phyloP scores from a whole-genome alignment of 2,888 invertebrate genomes.

The Tricholauxania praeusta region DNA sequence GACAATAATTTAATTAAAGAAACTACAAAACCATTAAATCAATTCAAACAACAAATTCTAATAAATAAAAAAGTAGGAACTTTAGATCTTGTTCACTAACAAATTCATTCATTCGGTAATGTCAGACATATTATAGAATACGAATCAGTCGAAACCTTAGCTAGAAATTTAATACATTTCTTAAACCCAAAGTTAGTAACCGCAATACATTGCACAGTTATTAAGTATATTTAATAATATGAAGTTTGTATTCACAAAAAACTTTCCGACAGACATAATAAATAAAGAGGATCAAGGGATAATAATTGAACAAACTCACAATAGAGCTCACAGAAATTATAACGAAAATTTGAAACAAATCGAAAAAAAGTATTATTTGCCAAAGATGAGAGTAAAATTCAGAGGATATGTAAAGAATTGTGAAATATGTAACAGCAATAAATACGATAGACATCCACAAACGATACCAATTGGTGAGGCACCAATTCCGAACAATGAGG shows the following conservation, averaged over 20 bases:
- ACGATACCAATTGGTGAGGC: too few relatives aligned
- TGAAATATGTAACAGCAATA: slow-evolving; percentile 37
- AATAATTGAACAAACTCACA: too few relatives aligned
- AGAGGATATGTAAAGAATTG: slow-evolving; percentile 36
- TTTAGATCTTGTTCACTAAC: neutral
- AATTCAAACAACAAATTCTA: too few relatives aligned
- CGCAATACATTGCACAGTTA: slow-evolving; percentile 2
- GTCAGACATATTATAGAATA: slow-evolving; percentile 10
- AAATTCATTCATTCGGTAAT: neutral
- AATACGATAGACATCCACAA: too few relatives aligned
- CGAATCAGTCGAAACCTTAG: neutral
- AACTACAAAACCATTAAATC: too few relatives aligned
- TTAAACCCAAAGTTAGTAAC: neutral
- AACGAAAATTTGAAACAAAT: slow-evolving; percentile 38
- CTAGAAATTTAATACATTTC: neutral
- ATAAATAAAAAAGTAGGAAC: too few relatives aligned
- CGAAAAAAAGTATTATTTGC: too few relatives aligned
- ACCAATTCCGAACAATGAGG: too few relatives aligned
- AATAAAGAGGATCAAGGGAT: slow-evolving; percentile 28
- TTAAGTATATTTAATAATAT: neutral
- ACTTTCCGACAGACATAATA: slow-evolving; percentile 17
- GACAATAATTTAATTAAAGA: too few relatives aligned
- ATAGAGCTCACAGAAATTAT: slow-evolving; percentile 29
- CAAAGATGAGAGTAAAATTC: slow-evolving; percentile 36
- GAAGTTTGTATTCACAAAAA: slow-evolving; percentile 29